Evolutionary conservation across 1,140 invertebrate genomes (phyloP).

Genomic region (Drosophila takahashii): DNA sequence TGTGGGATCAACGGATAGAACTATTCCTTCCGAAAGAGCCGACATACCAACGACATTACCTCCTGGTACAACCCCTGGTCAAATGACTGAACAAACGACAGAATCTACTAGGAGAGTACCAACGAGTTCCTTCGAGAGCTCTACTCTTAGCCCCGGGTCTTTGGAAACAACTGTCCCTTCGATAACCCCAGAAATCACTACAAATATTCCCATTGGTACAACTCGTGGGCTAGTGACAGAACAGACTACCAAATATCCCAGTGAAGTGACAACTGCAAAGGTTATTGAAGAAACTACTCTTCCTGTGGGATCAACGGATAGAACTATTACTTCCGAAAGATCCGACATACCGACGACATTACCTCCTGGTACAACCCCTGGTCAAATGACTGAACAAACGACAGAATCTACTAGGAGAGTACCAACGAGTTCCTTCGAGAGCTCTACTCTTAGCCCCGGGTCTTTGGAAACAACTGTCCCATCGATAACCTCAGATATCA

Average conservation of each 20-base stretch:
- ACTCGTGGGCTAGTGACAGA: not conserved
- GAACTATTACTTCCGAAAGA: not conserved
- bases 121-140: no score
- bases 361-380: not conserved
- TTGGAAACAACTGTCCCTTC: no score
- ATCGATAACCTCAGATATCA: not conserved
- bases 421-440: no score
- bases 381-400: not conserved
- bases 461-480: not conserved
- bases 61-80: not conserved
- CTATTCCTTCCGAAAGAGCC: not conserved
- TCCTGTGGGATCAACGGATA: not conserved
- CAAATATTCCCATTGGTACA: not conserved
- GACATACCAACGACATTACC: not conserved
- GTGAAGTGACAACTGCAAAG: not conserved
- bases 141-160: no score
- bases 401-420: not conserved
- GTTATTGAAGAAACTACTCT: not conserved
- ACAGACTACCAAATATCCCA: not conserved
- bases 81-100: conserved; percentile 1
- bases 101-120: not conserved
- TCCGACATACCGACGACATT: no score
- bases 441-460: not conserved
- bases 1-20: not conserved
- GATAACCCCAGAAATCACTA: no score